Evolutionary conservation across 2,113 vertebrate genomes (phyloP).

Genomic region (Conger conger): DNA sequence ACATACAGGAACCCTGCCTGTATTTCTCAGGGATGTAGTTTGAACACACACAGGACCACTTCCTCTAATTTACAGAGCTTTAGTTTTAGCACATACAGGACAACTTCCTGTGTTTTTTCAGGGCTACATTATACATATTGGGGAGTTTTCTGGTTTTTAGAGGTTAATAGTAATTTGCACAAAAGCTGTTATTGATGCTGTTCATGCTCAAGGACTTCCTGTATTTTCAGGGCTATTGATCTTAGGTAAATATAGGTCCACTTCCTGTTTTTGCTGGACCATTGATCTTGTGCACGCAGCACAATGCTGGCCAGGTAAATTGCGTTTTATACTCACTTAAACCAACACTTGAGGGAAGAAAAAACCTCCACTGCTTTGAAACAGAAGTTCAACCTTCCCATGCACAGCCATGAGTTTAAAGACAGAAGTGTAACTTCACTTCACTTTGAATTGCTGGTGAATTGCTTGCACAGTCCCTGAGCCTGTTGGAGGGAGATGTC

Average conservation of each 20-base stretch:
- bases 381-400: background rate
- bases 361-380: no score
- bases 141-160: background rate
- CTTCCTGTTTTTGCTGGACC: background rate
- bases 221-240: background rate
- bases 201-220: background rate
- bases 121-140: background rate
- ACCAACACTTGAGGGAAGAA: no score
- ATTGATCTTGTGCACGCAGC: background rate
- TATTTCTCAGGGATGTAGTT: no score
- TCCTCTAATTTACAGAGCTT: no score
- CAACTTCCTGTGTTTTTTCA: no score
- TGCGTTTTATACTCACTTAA: no score
- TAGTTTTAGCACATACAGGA: no score
- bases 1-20: no score
- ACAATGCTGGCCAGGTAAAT: background rate
- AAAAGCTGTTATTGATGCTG: background rate
- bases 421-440: background rate
- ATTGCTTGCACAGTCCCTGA: no score
- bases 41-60: no score
- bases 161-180: no score
- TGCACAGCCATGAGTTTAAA: background rate
- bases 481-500: no score
- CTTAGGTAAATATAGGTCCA: background rate
- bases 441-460: background rate